These are phyloP conservation scores for Bombycilla garrulus DNA, from an alignment of 2,113 vertebrate genomes.

Conservation along the genomic window DNA sequence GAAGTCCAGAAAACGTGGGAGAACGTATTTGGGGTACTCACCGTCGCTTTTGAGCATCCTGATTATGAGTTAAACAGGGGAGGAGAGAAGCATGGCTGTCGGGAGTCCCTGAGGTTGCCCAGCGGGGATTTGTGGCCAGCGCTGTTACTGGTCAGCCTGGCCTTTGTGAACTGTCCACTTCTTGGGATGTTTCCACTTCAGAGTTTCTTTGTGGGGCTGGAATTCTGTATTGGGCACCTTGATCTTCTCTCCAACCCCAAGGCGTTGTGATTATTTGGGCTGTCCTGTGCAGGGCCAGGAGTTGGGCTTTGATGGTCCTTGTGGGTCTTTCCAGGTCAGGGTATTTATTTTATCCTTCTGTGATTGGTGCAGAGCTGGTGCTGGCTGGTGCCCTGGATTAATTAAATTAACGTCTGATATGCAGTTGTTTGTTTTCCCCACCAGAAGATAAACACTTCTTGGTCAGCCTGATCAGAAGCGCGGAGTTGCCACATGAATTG, in stretches of 20 bases:
- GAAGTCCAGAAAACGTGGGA: background rate
- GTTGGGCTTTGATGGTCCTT: background rate
- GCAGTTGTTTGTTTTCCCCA: background rate
- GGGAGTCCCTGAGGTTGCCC: background rate
- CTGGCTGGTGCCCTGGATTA: background rate
- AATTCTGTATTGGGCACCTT: accelerated
- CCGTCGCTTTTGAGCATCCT: background rate
- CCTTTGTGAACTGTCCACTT: background rate
- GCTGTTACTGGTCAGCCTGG: background rate
- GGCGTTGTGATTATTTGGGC: background rate
- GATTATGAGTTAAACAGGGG: background rate
- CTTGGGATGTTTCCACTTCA: background rate
- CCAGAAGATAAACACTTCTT: background rate
- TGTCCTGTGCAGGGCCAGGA: background rate
- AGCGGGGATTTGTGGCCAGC: background rate
- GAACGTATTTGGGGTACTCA: background rate
- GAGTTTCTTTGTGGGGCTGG: background rate
- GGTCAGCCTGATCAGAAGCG: background rate
- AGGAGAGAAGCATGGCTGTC: background rate
- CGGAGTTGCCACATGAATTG: background rate
- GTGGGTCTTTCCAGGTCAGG: background rate
- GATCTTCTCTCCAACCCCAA: background rate
- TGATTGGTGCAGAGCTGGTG: background rate
- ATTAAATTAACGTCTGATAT: background rate
- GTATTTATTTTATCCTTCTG: background rate